Percentiles rank a stretch among this genome's conserved stretches.
phyloP scores from a whole-genome alignment of 2,797 vertebrate species.

The Cercopithecus diana region DNA sequence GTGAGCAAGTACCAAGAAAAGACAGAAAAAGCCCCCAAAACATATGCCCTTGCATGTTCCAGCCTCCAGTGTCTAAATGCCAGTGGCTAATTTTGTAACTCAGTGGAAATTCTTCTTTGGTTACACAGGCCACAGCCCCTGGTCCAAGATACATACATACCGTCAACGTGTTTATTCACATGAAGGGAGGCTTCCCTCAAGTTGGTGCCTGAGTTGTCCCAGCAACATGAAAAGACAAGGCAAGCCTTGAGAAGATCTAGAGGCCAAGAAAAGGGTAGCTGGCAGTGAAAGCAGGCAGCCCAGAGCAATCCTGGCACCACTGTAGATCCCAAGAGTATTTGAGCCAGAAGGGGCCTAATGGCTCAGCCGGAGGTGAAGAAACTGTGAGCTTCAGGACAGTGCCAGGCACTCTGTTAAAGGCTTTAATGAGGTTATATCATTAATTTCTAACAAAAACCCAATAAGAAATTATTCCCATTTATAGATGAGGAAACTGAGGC shows the following conservation, averaged over 20 bases:
- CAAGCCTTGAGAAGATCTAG: background rate
- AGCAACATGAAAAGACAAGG: slow-evolving; percentile 42
- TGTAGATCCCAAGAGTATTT: background rate
- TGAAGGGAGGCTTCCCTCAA: background rate
- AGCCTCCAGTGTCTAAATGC: background rate
- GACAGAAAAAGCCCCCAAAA: background rate
- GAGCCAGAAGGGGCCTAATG: background rate
- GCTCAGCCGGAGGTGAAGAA: background rate
- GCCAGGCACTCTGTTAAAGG: background rate
- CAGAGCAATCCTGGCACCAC: background rate
- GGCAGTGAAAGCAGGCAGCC: background rate
- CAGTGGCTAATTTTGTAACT: slow-evolving; percentile 44
- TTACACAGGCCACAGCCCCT: slow-evolving; percentile 27
- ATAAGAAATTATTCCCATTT: background rate
- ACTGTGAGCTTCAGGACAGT: background rate
- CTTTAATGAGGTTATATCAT: background rate
- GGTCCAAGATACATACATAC: slow-evolving; percentile 38
- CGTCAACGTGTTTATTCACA: slow-evolving; percentile 11
- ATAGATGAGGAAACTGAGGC: background rate
- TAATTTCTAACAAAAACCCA: background rate
- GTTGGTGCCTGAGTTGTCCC: background rate
- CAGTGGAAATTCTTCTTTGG: slow-evolving; percentile 26
- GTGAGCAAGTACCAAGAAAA: background rate
- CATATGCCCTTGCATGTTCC: background rate
- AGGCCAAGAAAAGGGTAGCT: background rate